phyloP scores from a whole-genome alignment of 2,797 vertebrate genomes.

The Manis pentadactyla region DNA sequence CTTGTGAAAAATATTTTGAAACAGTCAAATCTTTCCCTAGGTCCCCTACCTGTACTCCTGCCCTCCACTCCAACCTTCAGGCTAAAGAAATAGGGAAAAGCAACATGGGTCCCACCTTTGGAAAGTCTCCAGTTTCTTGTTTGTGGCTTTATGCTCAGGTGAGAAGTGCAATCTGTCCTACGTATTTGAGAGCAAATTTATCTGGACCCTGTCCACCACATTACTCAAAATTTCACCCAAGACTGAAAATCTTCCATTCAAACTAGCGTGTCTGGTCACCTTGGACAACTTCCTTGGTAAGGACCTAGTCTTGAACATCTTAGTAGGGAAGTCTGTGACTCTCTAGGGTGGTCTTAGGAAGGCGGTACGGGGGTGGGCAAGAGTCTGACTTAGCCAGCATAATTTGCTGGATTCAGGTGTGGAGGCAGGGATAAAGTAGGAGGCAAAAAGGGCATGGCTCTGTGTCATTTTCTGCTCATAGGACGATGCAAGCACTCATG shows the following conservation, averaged over 20 bases:
- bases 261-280: background rate
- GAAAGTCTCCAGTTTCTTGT: constrained; percentile 5
- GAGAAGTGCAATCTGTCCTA: background rate
- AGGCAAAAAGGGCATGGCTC: background rate
- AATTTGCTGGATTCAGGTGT: background rate
- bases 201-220: background rate
- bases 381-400: background rate
- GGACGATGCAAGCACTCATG: background rate
- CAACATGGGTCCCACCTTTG: background rate
- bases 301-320: background rate
- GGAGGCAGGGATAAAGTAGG: background rate
- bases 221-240: background rate
- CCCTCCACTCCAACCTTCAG: background rate
- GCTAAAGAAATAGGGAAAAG: background rate
- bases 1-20: constrained; percentile 42
- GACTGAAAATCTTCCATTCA: background rate
- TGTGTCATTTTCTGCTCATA: constrained; percentile 11
- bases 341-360: background rate
- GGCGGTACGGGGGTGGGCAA: background rate
- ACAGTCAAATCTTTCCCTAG: background rate
- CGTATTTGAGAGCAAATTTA: background rate
- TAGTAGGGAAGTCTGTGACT: background rate
- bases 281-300: background rate
- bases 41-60: background rate
- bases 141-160: constrained; percentile 14